Conservation (phyloP, 2,888 invertebrate species). For the Parasteatoda lunata region DNA sequence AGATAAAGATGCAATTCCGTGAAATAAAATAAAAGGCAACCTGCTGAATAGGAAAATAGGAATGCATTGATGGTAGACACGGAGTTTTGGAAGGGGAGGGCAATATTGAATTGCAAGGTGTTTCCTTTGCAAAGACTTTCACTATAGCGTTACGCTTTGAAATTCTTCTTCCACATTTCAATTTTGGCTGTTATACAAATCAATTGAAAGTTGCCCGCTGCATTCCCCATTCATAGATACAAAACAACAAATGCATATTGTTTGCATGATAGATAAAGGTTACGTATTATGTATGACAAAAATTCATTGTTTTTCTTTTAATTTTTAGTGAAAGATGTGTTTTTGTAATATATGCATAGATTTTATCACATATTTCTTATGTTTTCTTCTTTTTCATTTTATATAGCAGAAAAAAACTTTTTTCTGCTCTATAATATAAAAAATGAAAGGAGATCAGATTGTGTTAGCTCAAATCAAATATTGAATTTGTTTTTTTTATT, state of each 20-base stretch:
- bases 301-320: too few species aligned
- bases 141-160: constrained; percentile 38
- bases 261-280: not conserved
- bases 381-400: too few species aligned
- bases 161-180: constrained; percentile 53
- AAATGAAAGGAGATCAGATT: too few species aligned
- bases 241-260: not conserved
- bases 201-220: constrained; percentile 13
- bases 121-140: constrained; percentile 21
- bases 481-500: too few species aligned
- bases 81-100: not conserved
- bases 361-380: too few species aligned
- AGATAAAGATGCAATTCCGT: constrained; percentile 59
- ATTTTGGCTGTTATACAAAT: constrained; percentile 58
- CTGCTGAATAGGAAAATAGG: constrained; percentile 47
- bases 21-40: constrained; percentile 57
- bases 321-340: too few species aligned
- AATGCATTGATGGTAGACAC: constrained; percentile 31
- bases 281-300: not conserved
- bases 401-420: too few species aligned
- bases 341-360: too few species aligned
- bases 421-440: too few species aligned
- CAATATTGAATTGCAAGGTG: constrained; percentile 61
- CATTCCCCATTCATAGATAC: constrained; percentile 24
- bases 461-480: too few species aligned